Conservation (phyloP, 30 jellyfish, hydroid and myxozoan species). For the Morbakka virulenta region DNA sequence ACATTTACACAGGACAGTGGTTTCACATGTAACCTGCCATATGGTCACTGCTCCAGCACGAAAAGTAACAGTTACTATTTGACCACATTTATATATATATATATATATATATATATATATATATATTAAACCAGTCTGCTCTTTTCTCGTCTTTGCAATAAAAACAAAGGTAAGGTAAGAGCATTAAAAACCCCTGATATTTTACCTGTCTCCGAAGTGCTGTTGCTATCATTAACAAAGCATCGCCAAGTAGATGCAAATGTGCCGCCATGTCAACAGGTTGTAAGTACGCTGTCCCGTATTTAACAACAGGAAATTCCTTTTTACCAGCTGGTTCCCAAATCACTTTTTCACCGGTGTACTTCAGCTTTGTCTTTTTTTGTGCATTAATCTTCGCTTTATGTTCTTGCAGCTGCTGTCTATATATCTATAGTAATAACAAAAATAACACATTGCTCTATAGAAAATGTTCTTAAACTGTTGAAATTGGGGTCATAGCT, state of each 20-base stretch:
- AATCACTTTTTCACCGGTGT: slow-evolving; percentile 27
- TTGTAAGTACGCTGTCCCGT: slow-evolving; percentile 38
- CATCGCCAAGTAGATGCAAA: slow-evolving; percentile 76
- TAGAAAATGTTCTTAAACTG: not conserved
- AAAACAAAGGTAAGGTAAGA: too few species aligned
- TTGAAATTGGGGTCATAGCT: not conserved
- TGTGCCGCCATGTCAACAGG: slow-evolving; percentile 88
- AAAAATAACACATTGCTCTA: too few species aligned
- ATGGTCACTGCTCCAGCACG: too few species aligned
- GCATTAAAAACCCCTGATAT: too few species aligned
- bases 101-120: too few species aligned
- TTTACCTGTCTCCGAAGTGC: slow-evolving; percentile 85
- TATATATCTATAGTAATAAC: slow-evolving; percentile 19
- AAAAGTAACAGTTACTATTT: too few species aligned
- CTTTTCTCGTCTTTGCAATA: too few species aligned
- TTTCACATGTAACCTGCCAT: too few species aligned
- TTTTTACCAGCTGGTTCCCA: not conserved
- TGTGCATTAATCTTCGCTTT: slow-evolving; percentile 85
- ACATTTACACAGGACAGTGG: too few species aligned
- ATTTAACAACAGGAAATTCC: slow-evolving; percentile 38
- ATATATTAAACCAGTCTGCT: too few species aligned
- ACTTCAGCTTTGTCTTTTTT: slow-evolving; percentile 24
- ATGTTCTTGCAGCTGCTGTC: slow-evolving; percentile 80
- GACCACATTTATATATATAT: too few species aligned
- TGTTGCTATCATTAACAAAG: slow-evolving; percentile 62